Evolutionary conservation across 2,113 vertebrate genomes (phyloP).

Genomic region (Megaleporinus macrocephalus): DNA sequence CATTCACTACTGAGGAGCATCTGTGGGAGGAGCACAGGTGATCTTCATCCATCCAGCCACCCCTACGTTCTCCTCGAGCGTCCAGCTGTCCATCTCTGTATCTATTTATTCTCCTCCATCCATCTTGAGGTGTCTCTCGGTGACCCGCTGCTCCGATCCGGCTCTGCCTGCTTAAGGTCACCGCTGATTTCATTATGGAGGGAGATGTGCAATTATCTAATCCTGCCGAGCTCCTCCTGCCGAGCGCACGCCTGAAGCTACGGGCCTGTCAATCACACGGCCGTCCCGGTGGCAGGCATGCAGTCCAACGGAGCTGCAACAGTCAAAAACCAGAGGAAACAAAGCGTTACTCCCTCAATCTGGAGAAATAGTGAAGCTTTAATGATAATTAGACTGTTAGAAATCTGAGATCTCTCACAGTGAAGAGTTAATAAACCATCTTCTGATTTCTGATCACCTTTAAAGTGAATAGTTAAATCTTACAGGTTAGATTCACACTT

Average conservation of each 20-base stretch:
- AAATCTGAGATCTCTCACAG: too few relatives aligned
- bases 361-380: too few relatives aligned
- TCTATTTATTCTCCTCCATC: slow-evolving; percentile 22
- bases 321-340: too few relatives aligned
- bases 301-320: neutral
- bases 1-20: too few relatives aligned
- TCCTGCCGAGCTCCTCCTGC: slow-evolving; percentile 36
- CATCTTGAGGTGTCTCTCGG: slow-evolving; percentile 14
- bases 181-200: slow-evolving; percentile 45
- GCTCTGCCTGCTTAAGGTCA: slow-evolving; percentile 41
- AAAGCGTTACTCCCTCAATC: too few relatives aligned
- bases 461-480: too few relatives aligned
- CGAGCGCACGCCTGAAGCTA: neutral
- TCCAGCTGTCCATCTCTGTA: slow-evolving; percentile 30
- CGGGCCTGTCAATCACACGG: slow-evolving; percentile 13
- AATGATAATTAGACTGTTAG: too few relatives aligned
- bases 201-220: slow-evolving; percentile 50
- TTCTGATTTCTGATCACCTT: too few relatives aligned
- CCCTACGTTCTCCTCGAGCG: slow-evolving; percentile 3
- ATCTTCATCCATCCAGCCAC: slow-evolving; percentile 24
- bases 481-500: too few relatives aligned
- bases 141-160: slow-evolving; percentile 13
- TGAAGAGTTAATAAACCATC: too few relatives aligned
- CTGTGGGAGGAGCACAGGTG: neutral
- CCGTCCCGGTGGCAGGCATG: neutral